These are phyloP conservation scores for Eurytoma californica DNA, from an alignment of 2,888 invertebrate species.

Conservation along the genomic window DNA sequence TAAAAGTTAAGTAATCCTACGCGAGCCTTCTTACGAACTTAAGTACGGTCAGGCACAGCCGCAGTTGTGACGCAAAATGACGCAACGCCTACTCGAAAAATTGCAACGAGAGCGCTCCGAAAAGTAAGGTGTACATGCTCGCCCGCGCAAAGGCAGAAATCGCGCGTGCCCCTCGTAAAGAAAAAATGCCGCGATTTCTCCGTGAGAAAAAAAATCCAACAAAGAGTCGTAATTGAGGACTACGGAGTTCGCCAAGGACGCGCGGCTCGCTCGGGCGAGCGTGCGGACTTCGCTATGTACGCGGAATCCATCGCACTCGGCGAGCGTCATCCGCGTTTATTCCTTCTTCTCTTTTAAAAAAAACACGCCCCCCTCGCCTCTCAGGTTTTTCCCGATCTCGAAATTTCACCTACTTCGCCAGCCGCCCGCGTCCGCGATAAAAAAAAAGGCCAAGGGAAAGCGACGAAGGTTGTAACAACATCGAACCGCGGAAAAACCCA, in stretches of 20 bases:
- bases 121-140: not conserved
- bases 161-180: constrained; percentile 2
- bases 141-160: not conserved
- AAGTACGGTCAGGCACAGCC: too few species aligned
- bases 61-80: constrained; percentile 33
- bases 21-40: too few species aligned
- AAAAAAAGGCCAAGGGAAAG: not conserved
- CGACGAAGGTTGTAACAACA: too few species aligned
- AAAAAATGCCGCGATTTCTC: constrained; percentile 6
- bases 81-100: constrained; percentile 48
- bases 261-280: not conserved
- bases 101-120: constrained; percentile 13
- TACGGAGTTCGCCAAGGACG: constrained; percentile 40
- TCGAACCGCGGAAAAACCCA: too few species aligned
- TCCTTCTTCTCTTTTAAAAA: constrained; percentile 58
- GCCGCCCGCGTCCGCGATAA: too few species aligned
- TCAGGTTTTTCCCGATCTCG: constrained; percentile 1
- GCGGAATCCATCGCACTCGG: constrained; percentile 48
- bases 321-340: constrained; percentile 48
- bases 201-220: constrained; percentile 43
- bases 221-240: constrained; percentile 51
- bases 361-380: constrained; percentile 26
- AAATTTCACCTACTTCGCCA: not conserved
- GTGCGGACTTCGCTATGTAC: constrained; percentile 16
- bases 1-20: too few species aligned